Base-by-base conservation (phyloP, 2,113 vertebrate genomes). In the Psilopsiagon aymara region DNA sequence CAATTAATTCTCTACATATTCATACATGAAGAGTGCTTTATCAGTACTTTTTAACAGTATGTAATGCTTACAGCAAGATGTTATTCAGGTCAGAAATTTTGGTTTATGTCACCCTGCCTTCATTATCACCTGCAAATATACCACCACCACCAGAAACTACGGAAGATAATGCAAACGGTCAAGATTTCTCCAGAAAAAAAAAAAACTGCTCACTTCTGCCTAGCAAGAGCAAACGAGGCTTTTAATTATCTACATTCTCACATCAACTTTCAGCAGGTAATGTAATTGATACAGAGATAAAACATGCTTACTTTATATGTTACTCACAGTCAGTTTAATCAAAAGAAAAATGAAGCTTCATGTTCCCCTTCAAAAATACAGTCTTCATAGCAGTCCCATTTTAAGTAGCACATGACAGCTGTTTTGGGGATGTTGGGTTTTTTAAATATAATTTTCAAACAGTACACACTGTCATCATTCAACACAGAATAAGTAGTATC, bases 111-210 rank as follows among this genome's bases (percentile, higher is more conserved):
- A 63, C 14, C 70, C 29, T 90, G 31, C n/a, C 20, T 63, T 92
- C 60, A 81, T 92, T 94, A 94, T 70, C 76, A 95, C 53, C 43
- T 18, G 37, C n/a, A 91, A 82, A 62, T 71, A 7, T 49, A 94
- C 78, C 10, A 70, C 9, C 17, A 81, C 18, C 94, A 66, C 10
- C 29, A 70, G 25, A 67, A 84, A 96, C 86, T 96, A 83, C 12
- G 13, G 59, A 86, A 63, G 31, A 55, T 75, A 66, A 94, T n/a
- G 31, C 17, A 76, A 90, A 75, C 1, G 0, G 17, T 75, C 18
- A 79, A 41, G 46, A 73, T 17, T 76, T 74, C 17, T 70, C 41
- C 59, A 76, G 8, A 29, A 49, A 86, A 80, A 53, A 53, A 37
- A 37, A 59, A 62, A 71, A 35, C 2, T 11, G 2, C 9, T 77